phyloP scores from a whole-genome alignment of 2,888 invertebrate genomes.

The Drosophila testacea region DNA sequence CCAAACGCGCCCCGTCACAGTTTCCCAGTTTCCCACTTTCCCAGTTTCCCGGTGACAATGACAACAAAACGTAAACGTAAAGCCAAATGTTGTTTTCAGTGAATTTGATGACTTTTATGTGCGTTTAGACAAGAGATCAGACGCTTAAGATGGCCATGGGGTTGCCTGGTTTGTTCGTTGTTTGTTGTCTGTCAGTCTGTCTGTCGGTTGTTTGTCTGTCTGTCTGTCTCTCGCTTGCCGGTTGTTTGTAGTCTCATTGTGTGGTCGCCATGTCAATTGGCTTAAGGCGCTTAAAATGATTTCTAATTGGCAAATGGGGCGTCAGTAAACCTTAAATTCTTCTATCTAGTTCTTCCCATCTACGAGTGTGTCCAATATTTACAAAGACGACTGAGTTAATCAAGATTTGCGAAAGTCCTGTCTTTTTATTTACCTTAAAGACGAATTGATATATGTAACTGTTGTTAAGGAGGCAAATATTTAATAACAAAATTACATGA shows the following conservation, averaged over 20 bases:
- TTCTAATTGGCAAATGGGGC: constrained; percentile 78
- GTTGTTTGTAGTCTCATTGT: constrained; percentile 51
- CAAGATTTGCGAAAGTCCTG: too few species aligned
- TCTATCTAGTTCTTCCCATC: background rate
- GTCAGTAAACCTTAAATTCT: constrained; percentile 11
- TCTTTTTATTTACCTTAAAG: background rate
- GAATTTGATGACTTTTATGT: constrained; percentile 84
- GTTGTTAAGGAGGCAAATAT: background rate
- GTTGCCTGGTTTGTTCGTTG: constrained; percentile 43
- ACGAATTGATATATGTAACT: background rate
- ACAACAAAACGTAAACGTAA: constrained; percentile 76
- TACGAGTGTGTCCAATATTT: background rate
- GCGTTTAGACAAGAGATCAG: constrained; percentile 83
- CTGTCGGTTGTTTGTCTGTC: constrained; percentile 13
- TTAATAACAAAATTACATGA: background rate
- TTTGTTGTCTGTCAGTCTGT: constrained; percentile 4
- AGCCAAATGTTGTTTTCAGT: constrained; percentile 83
- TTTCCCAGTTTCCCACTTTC: constrained; percentile 46
- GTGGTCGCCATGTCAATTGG: constrained; percentile 69
- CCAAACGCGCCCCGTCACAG: constrained; percentile 42
- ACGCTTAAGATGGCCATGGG: constrained; percentile 83
- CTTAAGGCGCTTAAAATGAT: constrained; percentile 77
- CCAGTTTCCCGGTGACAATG: constrained; percentile 67
- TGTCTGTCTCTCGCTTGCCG: constrained; percentile 39
- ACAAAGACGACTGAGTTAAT: background rate